Percentiles rank a stretch among this genome's conserved stretches.
Evolutionary conservation across 1,140 invertebrate genomes (phyloP).

Genomic region (Odontomachus brunneus): DNA sequence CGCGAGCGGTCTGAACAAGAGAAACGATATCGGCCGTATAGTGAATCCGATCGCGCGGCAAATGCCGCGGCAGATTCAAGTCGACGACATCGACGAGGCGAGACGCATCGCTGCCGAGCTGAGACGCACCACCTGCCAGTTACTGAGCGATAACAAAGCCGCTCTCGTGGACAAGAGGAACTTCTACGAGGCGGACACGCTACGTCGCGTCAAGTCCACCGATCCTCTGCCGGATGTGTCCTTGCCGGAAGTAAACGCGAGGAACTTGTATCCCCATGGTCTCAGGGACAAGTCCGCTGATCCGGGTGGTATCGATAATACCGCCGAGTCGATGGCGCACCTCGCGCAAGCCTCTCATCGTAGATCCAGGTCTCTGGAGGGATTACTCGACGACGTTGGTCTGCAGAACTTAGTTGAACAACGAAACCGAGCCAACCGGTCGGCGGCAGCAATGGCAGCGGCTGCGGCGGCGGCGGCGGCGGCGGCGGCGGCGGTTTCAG

Average conservation of each 20-base stretch:
- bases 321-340: background rate
- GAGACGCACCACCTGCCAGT: constrained; percentile 89
- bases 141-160: constrained; percentile 87
- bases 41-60: constrained; percentile 89
- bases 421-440: constrained; percentile 73
- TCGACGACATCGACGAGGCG: constrained; percentile 84
- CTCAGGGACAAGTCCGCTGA: constrained; percentile 81
- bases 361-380: constrained; percentile 88
- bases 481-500: background rate
- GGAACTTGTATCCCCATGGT: constrained; percentile 86
- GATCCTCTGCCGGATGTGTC: constrained; percentile 77
- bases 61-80: constrained; percentile 79
- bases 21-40: constrained; percentile 91
- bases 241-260: constrained; percentile 79
- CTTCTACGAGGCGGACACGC: constrained; percentile 90
- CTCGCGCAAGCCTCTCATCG: constrained; percentile 77
- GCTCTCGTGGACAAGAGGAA: constrained; percentile 90
- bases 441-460: constrained; percentile 19
- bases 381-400: constrained; percentile 87
- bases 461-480: background rate
- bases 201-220: constrained; percentile 87
- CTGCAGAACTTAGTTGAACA: constrained; percentile 81
- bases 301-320: constrained; percentile 40
- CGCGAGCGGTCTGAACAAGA: constrained; percentile 86
- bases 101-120: constrained; percentile 88